Conservation (phyloP, 2,888 invertebrate genomes). For the Axea sp. region DNA sequence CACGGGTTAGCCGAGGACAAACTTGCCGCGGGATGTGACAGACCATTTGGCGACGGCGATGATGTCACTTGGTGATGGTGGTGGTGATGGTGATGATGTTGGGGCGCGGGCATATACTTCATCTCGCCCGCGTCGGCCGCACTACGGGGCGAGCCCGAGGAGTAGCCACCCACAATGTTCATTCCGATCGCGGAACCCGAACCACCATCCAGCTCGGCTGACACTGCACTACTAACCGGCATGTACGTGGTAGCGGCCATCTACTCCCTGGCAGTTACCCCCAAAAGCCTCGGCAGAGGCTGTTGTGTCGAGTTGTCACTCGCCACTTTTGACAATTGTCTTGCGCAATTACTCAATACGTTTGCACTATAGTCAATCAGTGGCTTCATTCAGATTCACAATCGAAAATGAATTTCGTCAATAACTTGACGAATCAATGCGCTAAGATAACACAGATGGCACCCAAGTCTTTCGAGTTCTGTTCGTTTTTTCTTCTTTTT, state of each 20-base stretch:
- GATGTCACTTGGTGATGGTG: slow-evolving; percentile 85
- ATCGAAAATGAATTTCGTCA: not conserved
- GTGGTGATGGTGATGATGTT: slow-evolving; percentile 91
- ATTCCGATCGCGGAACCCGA: slow-evolving; percentile 84
- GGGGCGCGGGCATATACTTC: slow-evolving; percentile 93
- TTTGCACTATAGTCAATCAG: slow-evolving; percentile 5
- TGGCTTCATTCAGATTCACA: slow-evolving; percentile 25
- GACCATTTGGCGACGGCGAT: slow-evolving; percentile 84
- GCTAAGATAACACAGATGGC: too few relatives aligned
- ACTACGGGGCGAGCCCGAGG: slow-evolving; percentile 90
- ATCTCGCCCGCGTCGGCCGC: slow-evolving; percentile 94
- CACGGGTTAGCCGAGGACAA: slow-evolving; percentile 87
- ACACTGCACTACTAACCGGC: slow-evolving; percentile 87
- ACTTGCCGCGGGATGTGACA: slow-evolving; percentile 81
- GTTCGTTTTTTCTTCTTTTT: too few relatives aligned
- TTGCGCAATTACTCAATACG: slow-evolving; percentile 13
- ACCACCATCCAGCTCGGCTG: slow-evolving; percentile 87
- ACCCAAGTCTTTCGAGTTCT: too few relatives aligned
- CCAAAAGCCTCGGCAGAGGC: slow-evolving; percentile 50
- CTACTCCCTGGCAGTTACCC: slow-evolving; percentile 84
- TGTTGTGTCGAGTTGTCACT: slow-evolving; percentile 51
- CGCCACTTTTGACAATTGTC: slow-evolving; percentile 57
- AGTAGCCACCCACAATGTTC: slow-evolving; percentile 87
- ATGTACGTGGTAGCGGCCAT: slow-evolving; percentile 98
- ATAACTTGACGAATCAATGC: too few relatives aligned